Evolutionary conservation across 2,113 vertebrate genomes (phyloP).

Genomic region (Cebidichthys violaceus): DNA sequence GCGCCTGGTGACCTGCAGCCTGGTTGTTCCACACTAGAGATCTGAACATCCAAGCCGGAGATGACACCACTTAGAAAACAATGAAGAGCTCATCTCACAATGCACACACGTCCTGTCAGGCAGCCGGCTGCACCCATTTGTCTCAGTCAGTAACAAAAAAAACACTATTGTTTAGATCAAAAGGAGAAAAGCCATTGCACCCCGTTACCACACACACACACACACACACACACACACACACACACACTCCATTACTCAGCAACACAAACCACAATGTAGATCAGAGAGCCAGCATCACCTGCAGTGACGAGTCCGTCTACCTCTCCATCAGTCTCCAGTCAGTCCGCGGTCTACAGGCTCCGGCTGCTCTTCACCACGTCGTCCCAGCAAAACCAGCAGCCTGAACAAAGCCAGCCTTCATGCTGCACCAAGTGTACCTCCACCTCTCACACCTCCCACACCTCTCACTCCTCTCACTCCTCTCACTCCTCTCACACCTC

Average conservation of each 20-base stretch:
- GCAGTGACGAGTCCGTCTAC: conserved; percentile 4
- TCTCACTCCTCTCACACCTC: conserved; percentile 7
- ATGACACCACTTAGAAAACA: not conserved
- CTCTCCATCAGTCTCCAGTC: conserved; percentile 35
- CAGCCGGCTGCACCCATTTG: no score
- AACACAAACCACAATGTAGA: not conserved
- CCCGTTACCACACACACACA: not conserved
- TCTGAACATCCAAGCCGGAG: not conserved
- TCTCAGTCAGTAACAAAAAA: no score
- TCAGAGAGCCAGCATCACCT: conserved; percentile 41
- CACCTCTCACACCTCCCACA: conserved; percentile 17
- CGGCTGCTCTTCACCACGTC: conserved; percentile 23
- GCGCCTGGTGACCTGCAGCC: not conserved
- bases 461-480: conserved; percentile 10
- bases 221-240: not conserved
- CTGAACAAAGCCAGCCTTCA: conserved; percentile 43
- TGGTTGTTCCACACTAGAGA: not conserved
- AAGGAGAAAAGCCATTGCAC: not conserved
- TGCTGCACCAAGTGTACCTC: conserved; percentile 16
- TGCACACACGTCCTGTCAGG: not conserved
- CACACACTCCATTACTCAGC: not conserved
- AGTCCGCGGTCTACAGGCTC: conserved; percentile 4
- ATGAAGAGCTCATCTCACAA: not conserved
- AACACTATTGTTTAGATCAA: not conserved
- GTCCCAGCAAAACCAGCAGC: conserved; percentile 23